phyloP scores from a whole-genome alignment of 2,797 vertebrate species.

The Xyrichtys novacula region DNA sequence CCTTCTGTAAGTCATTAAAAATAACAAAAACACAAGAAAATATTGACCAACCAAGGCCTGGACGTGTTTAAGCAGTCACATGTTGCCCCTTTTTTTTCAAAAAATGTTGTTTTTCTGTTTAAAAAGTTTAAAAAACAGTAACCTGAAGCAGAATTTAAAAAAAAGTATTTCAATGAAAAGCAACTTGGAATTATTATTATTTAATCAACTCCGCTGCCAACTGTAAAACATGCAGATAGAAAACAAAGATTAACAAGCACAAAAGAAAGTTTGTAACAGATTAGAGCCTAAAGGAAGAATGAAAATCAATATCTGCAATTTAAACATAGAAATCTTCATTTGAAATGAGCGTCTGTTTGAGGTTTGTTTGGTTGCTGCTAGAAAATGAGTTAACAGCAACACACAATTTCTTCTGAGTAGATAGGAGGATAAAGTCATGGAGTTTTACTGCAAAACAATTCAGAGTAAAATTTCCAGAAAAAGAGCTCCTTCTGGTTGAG shows the following conservation, averaged over 20 bases:
- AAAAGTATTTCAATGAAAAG: constrained; percentile 12
- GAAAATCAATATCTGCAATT: neutral
- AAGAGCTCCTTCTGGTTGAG: neutral
- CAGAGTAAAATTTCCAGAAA: neutral
- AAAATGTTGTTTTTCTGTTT: too few species aligned
- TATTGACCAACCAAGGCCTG: neutral
- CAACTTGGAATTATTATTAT: constrained; percentile 1
- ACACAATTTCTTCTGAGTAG: neutral
- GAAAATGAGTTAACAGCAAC: neutral
- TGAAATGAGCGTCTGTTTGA: neutral
- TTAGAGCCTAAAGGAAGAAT: neutral
- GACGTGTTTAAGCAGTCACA: neutral
- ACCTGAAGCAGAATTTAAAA: neutral
- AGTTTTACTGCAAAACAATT: neutral
- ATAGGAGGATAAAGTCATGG: neutral
- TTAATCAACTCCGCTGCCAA: neutral
- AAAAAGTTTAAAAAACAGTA: neutral
- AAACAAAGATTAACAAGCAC: neutral
- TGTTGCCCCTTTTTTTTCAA: too few species aligned
- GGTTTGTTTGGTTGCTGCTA: neutral
- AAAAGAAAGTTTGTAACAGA: neutral
- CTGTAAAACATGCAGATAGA: constrained; percentile 3
- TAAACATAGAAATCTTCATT: neutral
- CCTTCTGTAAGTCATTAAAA: constrained; percentile 2
- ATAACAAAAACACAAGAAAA: neutral